These are phyloP conservation scores for Apostichopus parvimensis DNA, from an alignment of 35 echinoderm and acorn worm genomes.

Conservation along the genomic window DNA sequence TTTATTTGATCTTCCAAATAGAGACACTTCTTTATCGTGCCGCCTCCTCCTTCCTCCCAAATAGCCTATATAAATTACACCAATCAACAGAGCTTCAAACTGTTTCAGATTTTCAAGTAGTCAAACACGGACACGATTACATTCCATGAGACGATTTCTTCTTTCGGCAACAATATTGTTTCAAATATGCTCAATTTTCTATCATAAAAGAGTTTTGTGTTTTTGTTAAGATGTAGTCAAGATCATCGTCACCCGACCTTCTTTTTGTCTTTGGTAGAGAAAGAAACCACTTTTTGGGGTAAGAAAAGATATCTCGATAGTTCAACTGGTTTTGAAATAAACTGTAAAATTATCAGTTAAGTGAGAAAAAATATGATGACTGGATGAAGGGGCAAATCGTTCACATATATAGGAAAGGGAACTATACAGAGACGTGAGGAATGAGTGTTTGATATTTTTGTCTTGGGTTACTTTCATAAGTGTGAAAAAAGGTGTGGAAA, in stretches of 20 bases:
- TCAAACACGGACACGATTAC: not conserved
- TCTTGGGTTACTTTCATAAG: no score
- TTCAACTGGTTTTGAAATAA: no score
- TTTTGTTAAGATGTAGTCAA: not conserved
- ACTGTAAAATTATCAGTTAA: no score
- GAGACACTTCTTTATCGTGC: not conserved
- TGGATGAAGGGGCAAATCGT: no score
- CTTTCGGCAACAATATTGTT: not conserved
- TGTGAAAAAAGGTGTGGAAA: no score
- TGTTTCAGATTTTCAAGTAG: not conserved
- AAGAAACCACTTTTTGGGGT: no score
- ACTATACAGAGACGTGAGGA: no score
- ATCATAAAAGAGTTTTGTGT: not conserved
- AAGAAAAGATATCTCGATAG: no score
- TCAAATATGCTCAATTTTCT: not conserved
- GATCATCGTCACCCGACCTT: not conserved
- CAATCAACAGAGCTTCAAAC: not conserved
- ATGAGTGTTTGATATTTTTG: no score
- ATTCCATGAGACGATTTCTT: not conserved
- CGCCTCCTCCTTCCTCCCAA: not conserved
- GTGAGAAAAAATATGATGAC: no score
- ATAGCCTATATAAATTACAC: not conserved
- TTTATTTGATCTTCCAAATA: not conserved
- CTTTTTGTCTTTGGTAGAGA: not conserved
- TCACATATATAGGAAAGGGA: no score